A percentile compares a stretch with the other conserved stretches of the same genome.
Conservation (phyloP, 2,888 invertebrate genomes). For the Torymus aiolomorphi region DNA sequence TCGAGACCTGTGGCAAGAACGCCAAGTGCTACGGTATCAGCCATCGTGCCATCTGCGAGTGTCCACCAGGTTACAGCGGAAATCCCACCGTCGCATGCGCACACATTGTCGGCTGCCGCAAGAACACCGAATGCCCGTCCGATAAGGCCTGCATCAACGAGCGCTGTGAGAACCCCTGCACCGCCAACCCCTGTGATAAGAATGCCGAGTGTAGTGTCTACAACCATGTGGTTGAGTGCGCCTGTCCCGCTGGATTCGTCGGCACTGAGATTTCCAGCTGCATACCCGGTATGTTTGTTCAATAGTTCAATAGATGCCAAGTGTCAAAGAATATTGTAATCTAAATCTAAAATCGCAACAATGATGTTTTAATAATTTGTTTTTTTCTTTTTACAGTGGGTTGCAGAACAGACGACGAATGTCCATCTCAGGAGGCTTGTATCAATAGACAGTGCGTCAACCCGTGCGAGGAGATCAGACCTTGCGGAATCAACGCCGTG, state of each 20-base stretch:
- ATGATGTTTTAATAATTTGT: neutral
- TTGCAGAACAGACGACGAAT: slow-evolving; percentile 88
- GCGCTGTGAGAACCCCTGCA: slow-evolving; percentile 88
- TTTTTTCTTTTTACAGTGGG: slow-evolving; percentile 64
- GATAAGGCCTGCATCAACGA: slow-evolving; percentile 88
- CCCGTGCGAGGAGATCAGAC: slow-evolving; percentile 86
- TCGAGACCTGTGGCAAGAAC: slow-evolving; percentile 85
- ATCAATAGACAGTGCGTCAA: slow-evolving; percentile 88
- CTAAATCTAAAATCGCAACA: neutral
- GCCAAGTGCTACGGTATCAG: slow-evolving; percentile 88
- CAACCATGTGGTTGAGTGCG: slow-evolving; percentile 86
- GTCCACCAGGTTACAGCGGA: slow-evolving; percentile 87
- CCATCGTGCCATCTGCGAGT: slow-evolving; percentile 90
- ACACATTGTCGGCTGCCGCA: slow-evolving; percentile 85
- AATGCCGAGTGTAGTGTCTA: slow-evolving; percentile 87
- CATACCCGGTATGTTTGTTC: slow-evolving; percentile 72
- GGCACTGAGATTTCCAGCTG: slow-evolving; percentile 82
- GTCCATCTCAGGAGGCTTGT: slow-evolving; percentile 89
- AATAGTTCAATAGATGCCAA: too few species aligned
- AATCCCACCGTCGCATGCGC: slow-evolving; percentile 88
- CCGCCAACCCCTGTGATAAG: slow-evolving; percentile 82
- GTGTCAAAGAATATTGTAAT: neutral
- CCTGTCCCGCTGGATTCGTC: slow-evolving; percentile 86
- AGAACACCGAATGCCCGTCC: slow-evolving; percentile 87
- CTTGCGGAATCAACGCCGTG: slow-evolving; percentile 88